These are phyloP conservation scores for Muscicapa adusta DNA, from an alignment of 2,113 vertebrate genomes.

Conservation along the genomic window DNA sequence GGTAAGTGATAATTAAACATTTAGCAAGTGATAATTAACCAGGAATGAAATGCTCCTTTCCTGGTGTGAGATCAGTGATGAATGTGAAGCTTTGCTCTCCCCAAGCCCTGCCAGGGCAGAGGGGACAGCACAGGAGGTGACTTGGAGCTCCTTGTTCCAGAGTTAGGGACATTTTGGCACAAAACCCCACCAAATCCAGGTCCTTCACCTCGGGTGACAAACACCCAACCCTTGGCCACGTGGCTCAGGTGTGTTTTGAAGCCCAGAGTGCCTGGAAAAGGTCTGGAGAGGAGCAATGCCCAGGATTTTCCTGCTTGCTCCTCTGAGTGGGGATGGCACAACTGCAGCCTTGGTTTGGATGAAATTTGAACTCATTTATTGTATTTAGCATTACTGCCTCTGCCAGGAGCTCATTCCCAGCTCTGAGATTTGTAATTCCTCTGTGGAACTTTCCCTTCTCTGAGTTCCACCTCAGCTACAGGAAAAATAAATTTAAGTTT, in stretches of 20 bases:
- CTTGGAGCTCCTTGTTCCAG: neutral
- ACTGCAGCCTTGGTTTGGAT: neutral
- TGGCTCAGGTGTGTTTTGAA: neutral
- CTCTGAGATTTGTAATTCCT: neutral
- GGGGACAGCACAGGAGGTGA: neutral
- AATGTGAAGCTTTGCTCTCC: fast-evolving
- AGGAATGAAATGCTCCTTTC: neutral
- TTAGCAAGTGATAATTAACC: neutral
- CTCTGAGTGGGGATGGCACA: neutral
- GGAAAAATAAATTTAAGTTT: neutral
- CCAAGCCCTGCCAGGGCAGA: neutral
- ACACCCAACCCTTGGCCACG: fast-evolving
- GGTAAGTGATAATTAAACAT: neutral
- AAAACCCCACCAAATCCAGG: fast-evolving
- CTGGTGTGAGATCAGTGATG: neutral
- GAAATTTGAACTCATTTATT: neutral
- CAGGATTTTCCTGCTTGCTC: neutral
- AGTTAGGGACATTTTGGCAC: fast-evolving
- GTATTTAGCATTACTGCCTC: neutral
- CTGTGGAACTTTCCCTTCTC: neutral
- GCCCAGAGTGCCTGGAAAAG: neutral
- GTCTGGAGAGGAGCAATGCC: neutral
- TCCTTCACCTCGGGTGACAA: neutral
- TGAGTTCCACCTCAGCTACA: neutral
- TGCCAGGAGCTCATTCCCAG: neutral